Evolutionary conservation across 2,888 invertebrate genomes (phyloP).

Genomic region (Platerodrilus igneus): DNA sequence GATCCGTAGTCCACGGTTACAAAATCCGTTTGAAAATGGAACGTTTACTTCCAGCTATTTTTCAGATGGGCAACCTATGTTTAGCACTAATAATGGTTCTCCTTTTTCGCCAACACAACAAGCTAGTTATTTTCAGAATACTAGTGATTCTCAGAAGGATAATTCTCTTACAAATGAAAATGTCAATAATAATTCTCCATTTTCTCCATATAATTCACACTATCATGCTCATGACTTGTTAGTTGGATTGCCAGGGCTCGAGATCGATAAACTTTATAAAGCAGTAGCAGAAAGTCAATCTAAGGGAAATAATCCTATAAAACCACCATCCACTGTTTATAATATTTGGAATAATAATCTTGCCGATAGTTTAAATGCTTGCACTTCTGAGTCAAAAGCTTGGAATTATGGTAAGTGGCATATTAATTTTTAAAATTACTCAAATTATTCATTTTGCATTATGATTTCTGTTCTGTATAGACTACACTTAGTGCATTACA

Average conservation of each 20-base stretch:
- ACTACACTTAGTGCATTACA: too few species aligned
- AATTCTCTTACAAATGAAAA: not conserved
- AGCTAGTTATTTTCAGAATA: slow-evolving; percentile 19
- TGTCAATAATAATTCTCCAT: too few species aligned
- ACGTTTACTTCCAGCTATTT: slow-evolving; percentile 33
- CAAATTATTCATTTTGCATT: too few species aligned
- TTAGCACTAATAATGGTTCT: slow-evolving; percentile 30
- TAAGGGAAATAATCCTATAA: too few species aligned
- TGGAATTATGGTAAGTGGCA: too few species aligned
- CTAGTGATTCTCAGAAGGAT: not conserved
- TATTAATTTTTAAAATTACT: too few species aligned
- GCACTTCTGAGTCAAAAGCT: too few species aligned
- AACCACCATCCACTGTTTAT: too few species aligned
- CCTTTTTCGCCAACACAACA: slow-evolving; percentile 23
- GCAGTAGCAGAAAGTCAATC: too few species aligned
- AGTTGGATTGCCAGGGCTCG: slow-evolving; percentile 46
- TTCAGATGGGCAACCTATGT: slow-evolving; percentile 37
- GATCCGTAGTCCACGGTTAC: slow-evolving; percentile 63
- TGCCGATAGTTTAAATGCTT: too few species aligned
- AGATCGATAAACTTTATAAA: slow-evolving; percentile 46
- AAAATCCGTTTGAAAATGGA: slow-evolving; percentile 31
- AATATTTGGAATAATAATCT: too few species aligned
- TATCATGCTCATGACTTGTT: slow-evolving; percentile 46
- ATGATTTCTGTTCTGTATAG: too few species aligned
- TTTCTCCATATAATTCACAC: slow-evolving; percentile 32